Evolutionary conservation across 2,888 invertebrate genomes (phyloP).

Genomic region (Drosophila nr. perissopoda): DNA sequence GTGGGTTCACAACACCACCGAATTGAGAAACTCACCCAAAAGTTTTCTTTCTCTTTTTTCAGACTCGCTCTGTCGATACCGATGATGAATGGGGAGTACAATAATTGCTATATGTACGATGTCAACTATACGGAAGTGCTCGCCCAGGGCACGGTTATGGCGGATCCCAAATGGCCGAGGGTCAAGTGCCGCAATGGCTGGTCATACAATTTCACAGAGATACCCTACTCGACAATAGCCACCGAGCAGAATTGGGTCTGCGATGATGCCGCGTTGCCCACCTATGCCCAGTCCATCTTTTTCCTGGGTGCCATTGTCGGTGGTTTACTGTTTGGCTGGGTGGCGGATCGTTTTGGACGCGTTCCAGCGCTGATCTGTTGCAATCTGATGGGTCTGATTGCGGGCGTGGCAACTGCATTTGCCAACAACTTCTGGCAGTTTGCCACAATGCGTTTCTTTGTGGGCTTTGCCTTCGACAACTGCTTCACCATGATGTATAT

Average conservation of each 20-base stretch:
- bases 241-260: constrained; percentile 96
- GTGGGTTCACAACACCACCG: constrained; percentile 42
- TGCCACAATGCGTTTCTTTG: constrained; percentile 92
- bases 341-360: constrained; percentile 93
- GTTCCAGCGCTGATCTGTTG: constrained; percentile 92
- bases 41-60: constrained; percentile 6
- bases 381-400: constrained; percentile 90
- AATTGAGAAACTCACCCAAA: constrained; percentile 35
- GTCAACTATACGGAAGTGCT: constrained; percentile 90
- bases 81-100: constrained; percentile 86
- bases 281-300: constrained; percentile 93
- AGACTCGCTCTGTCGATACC: constrained; percentile 92
- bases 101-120: constrained; percentile 91
- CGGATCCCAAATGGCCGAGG: constrained; percentile 89
- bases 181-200: constrained; percentile 90
- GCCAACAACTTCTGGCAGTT: constrained; percentile 91
- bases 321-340: constrained; percentile 93
- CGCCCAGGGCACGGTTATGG: constrained; percentile 86
- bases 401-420: constrained; percentile 91
- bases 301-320: constrained; percentile 95
- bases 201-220: constrained; percentile 93
- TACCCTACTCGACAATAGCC: constrained; percentile 93
- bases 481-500: constrained; percentile 98
- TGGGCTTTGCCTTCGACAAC: constrained; percentile 95
- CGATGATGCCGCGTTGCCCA: constrained; percentile 90